These are phyloP conservation scores for Ameiurus melas DNA, from an alignment of 2,113 vertebrate genomes.

Conservation along the genomic window DNA sequence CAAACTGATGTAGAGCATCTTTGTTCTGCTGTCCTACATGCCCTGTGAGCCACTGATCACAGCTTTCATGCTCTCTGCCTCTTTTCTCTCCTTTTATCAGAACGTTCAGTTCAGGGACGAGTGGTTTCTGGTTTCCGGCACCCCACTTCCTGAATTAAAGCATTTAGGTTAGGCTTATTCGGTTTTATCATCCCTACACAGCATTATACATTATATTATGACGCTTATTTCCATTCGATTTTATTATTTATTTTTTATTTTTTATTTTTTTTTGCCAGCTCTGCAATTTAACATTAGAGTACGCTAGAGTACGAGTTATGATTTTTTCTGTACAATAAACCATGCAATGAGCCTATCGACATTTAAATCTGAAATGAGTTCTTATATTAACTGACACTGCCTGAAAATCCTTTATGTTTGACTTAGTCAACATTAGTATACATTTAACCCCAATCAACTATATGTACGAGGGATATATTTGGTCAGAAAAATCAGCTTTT, in stretches of 20 bases:
- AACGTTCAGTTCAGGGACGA: constrained; percentile 24
- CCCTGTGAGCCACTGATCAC: not conserved
- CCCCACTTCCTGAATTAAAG: not conserved
- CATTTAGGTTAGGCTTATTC: not conserved
- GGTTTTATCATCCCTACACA: not conserved
- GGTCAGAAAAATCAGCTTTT: too few relatives aligned
- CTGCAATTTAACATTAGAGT: not conserved
- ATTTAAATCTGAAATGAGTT: not conserved
- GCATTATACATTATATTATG: not conserved
- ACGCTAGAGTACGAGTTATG: not conserved
- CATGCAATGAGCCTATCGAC: not conserved
- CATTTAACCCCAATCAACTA: not conserved
- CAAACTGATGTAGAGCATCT: constrained; percentile 25
- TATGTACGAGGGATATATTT: not conserved
- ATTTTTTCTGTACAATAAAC: not conserved
- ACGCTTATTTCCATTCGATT: not conserved
- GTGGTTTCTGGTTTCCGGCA: constrained; percentile 18
- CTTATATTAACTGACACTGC: not conserved
- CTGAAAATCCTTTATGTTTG: not conserved
- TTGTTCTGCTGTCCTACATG: constrained; percentile 45
- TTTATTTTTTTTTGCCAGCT: not conserved
- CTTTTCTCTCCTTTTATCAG: constrained; percentile 31
- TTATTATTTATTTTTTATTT: too few relatives aligned
- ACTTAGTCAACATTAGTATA: not conserved
- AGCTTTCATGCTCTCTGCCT: constrained; percentile 30